These are phyloP conservation scores for Oikopleura vanhoeffeni DNA, from an alignment of 23 tunicate genomes.

Conservation along the genomic window DNA sequence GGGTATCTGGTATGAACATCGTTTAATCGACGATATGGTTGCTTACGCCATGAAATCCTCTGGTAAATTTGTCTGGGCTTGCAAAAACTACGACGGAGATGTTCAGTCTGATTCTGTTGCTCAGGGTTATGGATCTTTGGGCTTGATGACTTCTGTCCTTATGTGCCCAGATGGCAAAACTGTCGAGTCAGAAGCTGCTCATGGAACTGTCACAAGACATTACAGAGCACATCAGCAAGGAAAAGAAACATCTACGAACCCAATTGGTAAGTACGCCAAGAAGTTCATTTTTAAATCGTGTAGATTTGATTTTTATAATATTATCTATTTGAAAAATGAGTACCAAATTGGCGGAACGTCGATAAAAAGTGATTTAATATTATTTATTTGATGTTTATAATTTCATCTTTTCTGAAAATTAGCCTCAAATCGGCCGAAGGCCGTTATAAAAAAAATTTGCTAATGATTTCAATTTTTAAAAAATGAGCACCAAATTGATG, in stretches of 20 bases:
- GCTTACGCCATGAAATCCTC: conserved; percentile 77
- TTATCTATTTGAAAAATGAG: too few relatives aligned
- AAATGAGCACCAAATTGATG: too few relatives aligned
- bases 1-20: conserved; percentile 92
- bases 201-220: conserved; percentile 1
- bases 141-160: conserved; percentile 7
- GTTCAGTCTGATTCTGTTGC: conserved; percentile 96
- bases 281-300: too few relatives aligned
- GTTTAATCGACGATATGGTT: conserved; percentile 95
- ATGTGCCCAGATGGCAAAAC: not conserved
- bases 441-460: too few relatives aligned
- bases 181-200: conserved; percentile 11
- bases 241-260: conserved; percentile 93
- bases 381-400: too few relatives aligned
- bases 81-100: conserved; percentile 98
- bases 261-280: conserved; percentile 75
- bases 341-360: too few relatives aligned
- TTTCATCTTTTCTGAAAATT: too few relatives aligned
- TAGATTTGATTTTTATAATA: too few relatives aligned
- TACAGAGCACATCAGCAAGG: conserved; percentile 26
- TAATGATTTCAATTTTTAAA: too few relatives aligned
- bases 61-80: conserved; percentile 96
- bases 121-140: conserved; percentile 32
- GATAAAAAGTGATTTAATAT: too few relatives aligned
- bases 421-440: too few relatives aligned